Conservation (phyloP, 2,888 invertebrate genomes). For the Malthinus seriepunctatus region DNA sequence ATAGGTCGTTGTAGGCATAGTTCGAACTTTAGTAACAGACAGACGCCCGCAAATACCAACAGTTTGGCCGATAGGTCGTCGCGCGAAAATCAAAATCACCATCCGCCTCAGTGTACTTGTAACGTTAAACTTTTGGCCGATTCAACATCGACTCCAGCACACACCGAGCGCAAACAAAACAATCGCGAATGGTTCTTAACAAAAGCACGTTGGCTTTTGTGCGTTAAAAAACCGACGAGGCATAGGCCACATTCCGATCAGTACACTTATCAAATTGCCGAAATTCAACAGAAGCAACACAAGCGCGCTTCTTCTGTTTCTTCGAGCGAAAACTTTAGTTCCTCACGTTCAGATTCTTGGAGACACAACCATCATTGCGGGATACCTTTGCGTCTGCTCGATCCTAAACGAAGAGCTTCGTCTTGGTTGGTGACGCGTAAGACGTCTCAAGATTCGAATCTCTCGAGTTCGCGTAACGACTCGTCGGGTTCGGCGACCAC, state of each 20-base stretch:
- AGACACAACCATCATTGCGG: conserved; percentile 74
- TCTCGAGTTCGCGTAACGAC: conserved; percentile 88
- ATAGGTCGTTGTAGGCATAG: conserved; percentile 85
- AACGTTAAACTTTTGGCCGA: conserved; percentile 61
- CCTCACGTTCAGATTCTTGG: conserved; percentile 87
- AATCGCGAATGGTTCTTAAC: conserved; percentile 53
- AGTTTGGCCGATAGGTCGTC: conserved; percentile 80
- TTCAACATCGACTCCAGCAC: conserved; percentile 46
- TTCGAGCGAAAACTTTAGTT: conserved; percentile 88
- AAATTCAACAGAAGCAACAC: conserved; percentile 75
- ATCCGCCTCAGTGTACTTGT: conserved; percentile 62
- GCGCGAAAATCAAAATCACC: conserved; percentile 67
- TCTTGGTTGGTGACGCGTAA: conserved; percentile 91
- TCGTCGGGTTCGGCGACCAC: conserved; percentile 88
- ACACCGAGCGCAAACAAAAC: conserved; percentile 46
- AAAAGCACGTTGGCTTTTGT: conserved; percentile 59
- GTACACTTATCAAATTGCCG: conserved; percentile 76
- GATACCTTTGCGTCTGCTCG: conserved; percentile 73
- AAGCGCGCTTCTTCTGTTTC: conserved; percentile 82
- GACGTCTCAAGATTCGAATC: conserved; percentile 89
- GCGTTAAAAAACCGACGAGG: conserved; percentile 47
- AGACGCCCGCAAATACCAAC: conserved; percentile 86
- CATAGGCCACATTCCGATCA: conserved; percentile 63
- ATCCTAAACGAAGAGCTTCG: conserved; percentile 79
- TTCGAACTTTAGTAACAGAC: conserved; percentile 84